These are phyloP conservation scores for Zosterops hypoxanthus DNA, from an alignment of 2,113 vertebrate genomes.

Conservation along the genomic window DNA sequence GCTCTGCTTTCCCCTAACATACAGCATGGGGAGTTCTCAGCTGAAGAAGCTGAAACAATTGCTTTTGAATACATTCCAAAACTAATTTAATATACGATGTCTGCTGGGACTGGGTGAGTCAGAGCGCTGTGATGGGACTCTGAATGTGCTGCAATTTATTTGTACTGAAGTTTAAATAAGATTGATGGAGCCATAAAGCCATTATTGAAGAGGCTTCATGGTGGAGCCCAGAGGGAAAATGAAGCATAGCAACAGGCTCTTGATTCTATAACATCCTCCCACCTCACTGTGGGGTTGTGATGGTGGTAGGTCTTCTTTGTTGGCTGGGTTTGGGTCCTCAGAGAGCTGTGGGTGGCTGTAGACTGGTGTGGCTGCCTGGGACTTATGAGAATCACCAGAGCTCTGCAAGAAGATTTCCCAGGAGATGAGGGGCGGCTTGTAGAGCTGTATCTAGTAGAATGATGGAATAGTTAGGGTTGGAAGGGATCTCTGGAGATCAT, in stretches of 20 bases:
- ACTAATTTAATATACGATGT: slow-evolving; percentile 54
- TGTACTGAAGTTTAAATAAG: slow-evolving; percentile 62
- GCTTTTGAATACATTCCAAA: slow-evolving; percentile 57
- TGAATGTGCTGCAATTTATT: slow-evolving; percentile 46
- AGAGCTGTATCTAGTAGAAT: not conserved
- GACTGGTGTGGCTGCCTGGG: not conserved
- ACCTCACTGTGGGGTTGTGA: not conserved
- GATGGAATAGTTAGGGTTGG: not conserved
- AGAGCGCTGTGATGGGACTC: slow-evolving; percentile 47
- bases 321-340: fast-evolving
- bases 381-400: not conserved
- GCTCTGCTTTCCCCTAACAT: not conserved
- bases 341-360: not conserved
- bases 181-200: slow-evolving; percentile 57
- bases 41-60: slow-evolving; percentile 53
- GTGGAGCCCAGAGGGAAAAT: not conserved
- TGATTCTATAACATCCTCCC: not conserved
- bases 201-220: not conserved
- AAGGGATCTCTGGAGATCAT: not conserved
- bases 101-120: slow-evolving; percentile 68
- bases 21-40: not conserved
- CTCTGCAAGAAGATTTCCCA: not conserved
- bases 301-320: not conserved
- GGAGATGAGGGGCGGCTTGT: not conserved
- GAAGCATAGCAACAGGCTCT: not conserved